Evolutionary conservation across 2,797 vertebrate species (phyloP).

Genomic region (Acropternis orthonyx): DNA sequence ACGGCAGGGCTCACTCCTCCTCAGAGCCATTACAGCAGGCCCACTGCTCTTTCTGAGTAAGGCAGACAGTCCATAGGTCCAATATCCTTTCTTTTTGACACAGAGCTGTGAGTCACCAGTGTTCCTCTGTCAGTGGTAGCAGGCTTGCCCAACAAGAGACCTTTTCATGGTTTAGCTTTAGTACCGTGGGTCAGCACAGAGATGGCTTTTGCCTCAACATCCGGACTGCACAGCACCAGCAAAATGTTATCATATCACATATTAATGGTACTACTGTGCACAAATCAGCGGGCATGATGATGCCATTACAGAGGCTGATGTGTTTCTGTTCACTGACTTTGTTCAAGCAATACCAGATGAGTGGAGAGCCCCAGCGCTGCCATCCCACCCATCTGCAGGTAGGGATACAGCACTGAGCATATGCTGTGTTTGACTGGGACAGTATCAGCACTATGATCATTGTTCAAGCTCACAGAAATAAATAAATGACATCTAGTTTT

Average conservation of each 20-base stretch:
- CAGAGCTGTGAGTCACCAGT: neutral
- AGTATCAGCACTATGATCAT: neutral
- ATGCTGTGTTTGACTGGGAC: neutral
- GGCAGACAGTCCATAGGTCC: neutral
- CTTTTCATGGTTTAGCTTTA: neutral
- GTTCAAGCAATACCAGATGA: neutral
- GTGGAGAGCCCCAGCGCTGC: neutral
- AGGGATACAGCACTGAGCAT: neutral
- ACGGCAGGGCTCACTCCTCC: neutral
- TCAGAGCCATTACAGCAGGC: neutral
- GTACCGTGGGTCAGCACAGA: neutral
- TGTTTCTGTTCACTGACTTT: neutral
- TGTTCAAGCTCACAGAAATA: neutral
- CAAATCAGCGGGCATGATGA: neutral
- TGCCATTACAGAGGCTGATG: neutral
- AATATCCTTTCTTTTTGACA: neutral
- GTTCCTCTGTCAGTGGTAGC: neutral
- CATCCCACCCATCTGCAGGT: neutral
- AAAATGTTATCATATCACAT: neutral
- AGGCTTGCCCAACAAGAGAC: neutral
- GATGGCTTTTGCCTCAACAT: neutral
- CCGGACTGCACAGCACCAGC: rapidly evolving
- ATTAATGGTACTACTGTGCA: neutral
- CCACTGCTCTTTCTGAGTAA: neutral
- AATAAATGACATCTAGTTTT: neutral